phyloP scores from a whole-genome alignment of 2,888 invertebrate genomes.

The Drosophila demipolita region DNA sequence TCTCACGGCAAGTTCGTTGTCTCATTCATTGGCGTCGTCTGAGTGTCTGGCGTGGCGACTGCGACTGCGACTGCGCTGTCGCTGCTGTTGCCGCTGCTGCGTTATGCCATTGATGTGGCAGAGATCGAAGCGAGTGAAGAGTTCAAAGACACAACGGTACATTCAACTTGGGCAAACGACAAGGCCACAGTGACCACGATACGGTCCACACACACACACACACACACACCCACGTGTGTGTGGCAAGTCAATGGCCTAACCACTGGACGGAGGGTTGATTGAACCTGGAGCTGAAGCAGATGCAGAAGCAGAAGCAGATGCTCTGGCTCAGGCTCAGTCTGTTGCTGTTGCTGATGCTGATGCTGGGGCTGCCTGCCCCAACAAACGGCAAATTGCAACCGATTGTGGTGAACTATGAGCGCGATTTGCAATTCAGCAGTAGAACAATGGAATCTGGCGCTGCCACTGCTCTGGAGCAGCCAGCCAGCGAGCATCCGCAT shows the following conservation, averaged over 20 bases:
- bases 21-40: conserved; percentile 78
- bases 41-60: conserved; percentile 72
- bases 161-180: conserved; percentile 72
- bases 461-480: conserved; percentile 20
- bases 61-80: conserved; percentile 25
- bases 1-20: conserved; percentile 67
- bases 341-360: conserved; percentile 2
- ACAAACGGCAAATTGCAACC: conserved; percentile 77
- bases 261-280: conserved; percentile 59
- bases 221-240: conserved; percentile 66
- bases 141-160: conserved; percentile 79
- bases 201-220: conserved; percentile 62
- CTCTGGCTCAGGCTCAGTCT: not conserved
- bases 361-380: conserved; percentile 66
- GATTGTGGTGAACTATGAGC: conserved; percentile 59
- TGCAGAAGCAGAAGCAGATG: conserved; percentile 5
- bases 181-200: conserved; percentile 66
- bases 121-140: conserved; percentile 26
- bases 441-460: conserved; percentile 69
- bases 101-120: conserved; percentile 69
- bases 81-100: conserved; percentile 33
- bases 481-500: conserved; percentile 60
- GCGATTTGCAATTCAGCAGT: conserved; percentile 76
- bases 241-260: conserved; percentile 65
- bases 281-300: conserved; percentile 49